phyloP scores from a whole-genome alignment of 2,797 vertebrate genomes.

The Arrhamphus sclerolepis region DNA sequence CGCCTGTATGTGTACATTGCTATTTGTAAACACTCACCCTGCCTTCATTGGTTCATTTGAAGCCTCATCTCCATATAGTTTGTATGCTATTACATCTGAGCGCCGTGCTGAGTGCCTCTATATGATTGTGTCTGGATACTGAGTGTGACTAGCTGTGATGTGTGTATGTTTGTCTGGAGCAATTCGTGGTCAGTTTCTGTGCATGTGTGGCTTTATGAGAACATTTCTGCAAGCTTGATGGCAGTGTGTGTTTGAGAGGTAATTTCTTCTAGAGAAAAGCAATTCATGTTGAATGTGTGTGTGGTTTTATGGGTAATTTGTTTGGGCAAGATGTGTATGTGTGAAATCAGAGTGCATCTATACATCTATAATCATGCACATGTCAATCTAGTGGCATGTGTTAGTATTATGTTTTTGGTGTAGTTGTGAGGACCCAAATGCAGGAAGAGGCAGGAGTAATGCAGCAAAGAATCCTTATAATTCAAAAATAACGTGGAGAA shows the following conservation, averaged over 20 bases:
- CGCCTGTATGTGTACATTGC: conserved; percentile 22
- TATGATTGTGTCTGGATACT: conserved; percentile 68
- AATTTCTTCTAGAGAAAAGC: conserved; percentile 40
- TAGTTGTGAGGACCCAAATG: no score
- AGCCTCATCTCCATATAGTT: conserved; percentile 78
- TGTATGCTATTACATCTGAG: conserved; percentile 76
- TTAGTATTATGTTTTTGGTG: no score
- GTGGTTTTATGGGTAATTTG: conserved; percentile 14
- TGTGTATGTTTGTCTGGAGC: conserved; percentile 29
- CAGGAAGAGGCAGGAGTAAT: no score
- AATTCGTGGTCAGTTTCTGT: conserved; percentile 38
- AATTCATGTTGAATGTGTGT: conserved; percentile 25
- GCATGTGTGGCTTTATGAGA: conserved; percentile 30
- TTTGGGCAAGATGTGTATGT: conserved; percentile 25
- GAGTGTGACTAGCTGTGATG: conserved; percentile 33
- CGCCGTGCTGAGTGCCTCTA: conserved; percentile 62
- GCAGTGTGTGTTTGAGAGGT: conserved; percentile 21
- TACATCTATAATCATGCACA: conserved; percentile 48
- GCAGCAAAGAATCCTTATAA: no score
- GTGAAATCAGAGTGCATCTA: conserved; percentile 15
- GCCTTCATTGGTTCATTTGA: conserved; percentile 71
- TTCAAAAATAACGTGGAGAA: no score
- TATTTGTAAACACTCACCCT: conserved; percentile 52
- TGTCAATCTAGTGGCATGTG: conserved; percentile 13
- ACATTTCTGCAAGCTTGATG: conserved; percentile 26